Base-by-base conservation (phyloP, 2,113 vertebrate species). In the Thymallus thymallus region DNA sequence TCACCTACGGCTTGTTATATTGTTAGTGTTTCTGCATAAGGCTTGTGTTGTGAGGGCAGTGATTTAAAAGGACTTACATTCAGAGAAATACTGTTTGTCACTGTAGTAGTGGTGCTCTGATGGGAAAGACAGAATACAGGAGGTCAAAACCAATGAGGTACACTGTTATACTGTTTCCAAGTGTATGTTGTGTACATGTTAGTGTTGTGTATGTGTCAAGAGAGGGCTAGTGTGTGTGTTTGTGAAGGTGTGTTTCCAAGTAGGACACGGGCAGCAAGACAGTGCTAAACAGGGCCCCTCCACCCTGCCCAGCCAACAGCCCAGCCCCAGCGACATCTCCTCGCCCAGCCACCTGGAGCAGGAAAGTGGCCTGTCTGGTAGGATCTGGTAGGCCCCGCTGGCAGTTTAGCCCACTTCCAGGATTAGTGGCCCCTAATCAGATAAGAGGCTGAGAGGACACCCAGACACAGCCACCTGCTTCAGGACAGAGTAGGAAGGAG, bases 361-460 rank as follows among this genome's bases (percentile, higher is more conserved):
- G 86, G 90, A 91, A 89, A 84, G 88, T 83, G 84, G 90, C 72
- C 92, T 90, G 91, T 92, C 80, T 84, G 93, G n/a, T n/a, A n/a
- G n/a, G n/a, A n/a, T n/a, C n/a, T n/a, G n/a, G 92, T 92, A 90
- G 82, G 35, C 48, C 89, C 93, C 91, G 93, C 89, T 89, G 93
- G 94, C 91, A 93, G 85, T 81, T 86, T 87, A 87, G 89, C 91
- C 93, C 93, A 92, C 90, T 94, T 93, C 91, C 79, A 90, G 95
- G 96, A 96, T 96, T 95, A 95, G 91, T 88, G 91, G 92, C 91
- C 14, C 94, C 94, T 95, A 94, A 96, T 95, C 94, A 95, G 95
- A 96, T 94, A 94, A 93, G 84, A 85, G 83, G 84, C 79, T 80
- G 84, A 87, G 84, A 87, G 87, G 87, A 86, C 85, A 88, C 85